Percentiles rank a stretch among this genome's conserved stretches.
Evolutionary conservation across 2,113 vertebrate genomes (phyloP).

Genomic region (Bujurquina vittata): DNA sequence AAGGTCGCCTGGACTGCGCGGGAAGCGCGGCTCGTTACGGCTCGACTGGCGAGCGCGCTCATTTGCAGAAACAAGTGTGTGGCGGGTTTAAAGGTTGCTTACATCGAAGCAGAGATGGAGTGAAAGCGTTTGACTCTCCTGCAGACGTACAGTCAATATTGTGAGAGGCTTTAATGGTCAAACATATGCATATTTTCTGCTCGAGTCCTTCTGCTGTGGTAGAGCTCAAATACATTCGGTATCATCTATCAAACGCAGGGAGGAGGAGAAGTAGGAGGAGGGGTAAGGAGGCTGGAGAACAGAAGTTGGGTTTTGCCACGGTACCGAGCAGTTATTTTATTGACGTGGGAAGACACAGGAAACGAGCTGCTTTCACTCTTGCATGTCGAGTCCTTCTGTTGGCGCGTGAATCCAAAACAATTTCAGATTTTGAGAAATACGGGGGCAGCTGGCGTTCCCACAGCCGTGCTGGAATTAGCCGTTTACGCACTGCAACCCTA

Average conservation of each 20-base stretch:
- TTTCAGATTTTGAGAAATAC: conserved; percentile 82
- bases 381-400: conserved; percentile 81
- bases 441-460: conserved; percentile 86
- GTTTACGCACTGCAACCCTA: conserved; percentile 83
- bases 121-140: conserved; percentile 20
- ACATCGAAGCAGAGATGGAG: conserved; percentile 16
- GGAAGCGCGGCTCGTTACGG: conserved; percentile 33
- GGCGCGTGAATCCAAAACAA: conserved; percentile 78
- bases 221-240: conserved; percentile 48
- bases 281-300: conserved; percentile 41
- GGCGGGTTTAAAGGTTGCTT: conserved; percentile 52
- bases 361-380: conserved; percentile 75
- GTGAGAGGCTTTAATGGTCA: conserved; percentile 58
- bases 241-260: conserved; percentile 40
- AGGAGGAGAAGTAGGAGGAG: neutral
- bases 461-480: conserved; percentile 80
- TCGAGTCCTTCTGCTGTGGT: conserved; percentile 51
- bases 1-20: conserved; percentile 32
- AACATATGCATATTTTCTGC: conserved; percentile 64
- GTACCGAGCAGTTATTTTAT: conserved; percentile 60
- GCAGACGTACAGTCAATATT: conserved; percentile 32
- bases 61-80: conserved; percentile 32
- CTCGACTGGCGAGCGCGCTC: neutral
- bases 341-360: conserved; percentile 72
- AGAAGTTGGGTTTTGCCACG: conserved; percentile 64